Evolutionary conservation across 2,797 vertebrate genomes (phyloP), one percentile per base, ranked within the genome.

Genomic region (Enteromius argenteus): DNA sequence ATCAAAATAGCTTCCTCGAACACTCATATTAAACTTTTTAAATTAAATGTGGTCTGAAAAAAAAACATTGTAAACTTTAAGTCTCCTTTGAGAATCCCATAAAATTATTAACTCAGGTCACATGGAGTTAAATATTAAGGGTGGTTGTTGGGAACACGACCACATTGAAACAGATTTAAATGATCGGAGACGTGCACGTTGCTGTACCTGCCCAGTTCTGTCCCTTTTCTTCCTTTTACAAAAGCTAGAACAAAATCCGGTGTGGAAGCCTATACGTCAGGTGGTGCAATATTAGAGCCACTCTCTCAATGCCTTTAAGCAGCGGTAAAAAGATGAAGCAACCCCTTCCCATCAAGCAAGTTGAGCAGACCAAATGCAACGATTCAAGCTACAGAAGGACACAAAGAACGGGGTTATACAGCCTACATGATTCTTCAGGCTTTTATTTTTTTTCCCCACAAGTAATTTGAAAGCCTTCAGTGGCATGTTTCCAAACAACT

Each of bases 361-460:
- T 49, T 27, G 56, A 80, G 23, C 46, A 83, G 21, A 86, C n/a
- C 62, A 77, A 81, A 85, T 56, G 37, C 27, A 49, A 64, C 58
- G 39, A 76, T 58, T 84, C 39, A 81, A 84, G 86, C 81, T 58
- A 67, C 72, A 80, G 46, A 53, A 85, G 69, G 79, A 69, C 56
- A 71, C 17, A 81, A 75, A 81, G 58, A 71, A 72, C n/a, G 23
- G 68, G 83, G 49, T 71, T 74, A 74, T 21, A 30, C 69, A 69
- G 76, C 75, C 79, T 74, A 85, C 86, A 86, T 89, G 77, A 89
- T 86, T 79, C 42, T 49, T 79, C 21, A 19, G 64, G 51, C 73
- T 74, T 81, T 81, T 37, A 62, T 71, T 49, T 74, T 75, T 69
- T 58, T 11, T 3, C 10, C 21, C 71, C 44, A 44, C 44, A 46